phyloP scores from a whole-genome alignment of 2,797 vertebrate species.

The Microctenopoma stevenorrisi region DNA sequence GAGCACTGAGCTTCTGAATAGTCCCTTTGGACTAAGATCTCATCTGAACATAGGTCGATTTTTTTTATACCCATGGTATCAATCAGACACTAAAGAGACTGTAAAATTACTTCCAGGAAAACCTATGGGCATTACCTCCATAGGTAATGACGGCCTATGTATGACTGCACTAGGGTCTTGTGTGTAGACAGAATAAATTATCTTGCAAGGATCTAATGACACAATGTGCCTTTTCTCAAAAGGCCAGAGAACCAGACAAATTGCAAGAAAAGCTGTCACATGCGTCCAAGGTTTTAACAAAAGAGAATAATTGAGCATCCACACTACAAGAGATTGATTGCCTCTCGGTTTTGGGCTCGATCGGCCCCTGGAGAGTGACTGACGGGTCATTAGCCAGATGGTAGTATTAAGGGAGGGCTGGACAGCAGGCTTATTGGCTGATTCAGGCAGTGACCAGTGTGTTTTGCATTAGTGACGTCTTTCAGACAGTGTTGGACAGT shows the following conservation, averaged over 20 bases:
- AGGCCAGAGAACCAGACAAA: constrained; percentile 30
- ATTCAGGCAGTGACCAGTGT: constrained; percentile 52
- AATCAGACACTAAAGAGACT: constrained; percentile 26
- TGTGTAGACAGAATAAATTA: constrained; percentile 31
- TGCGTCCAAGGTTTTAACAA: constrained; percentile 56
- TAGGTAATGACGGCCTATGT: too few relatives aligned
- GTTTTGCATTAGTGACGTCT: constrained; percentile 51
- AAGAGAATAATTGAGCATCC: constrained; percentile 65
- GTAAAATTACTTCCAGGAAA: constrained; percentile 33
- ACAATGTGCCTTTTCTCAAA: constrained; percentile 24
- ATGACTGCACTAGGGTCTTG: constrained; percentile 11
- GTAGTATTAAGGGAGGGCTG: constrained; percentile 64
- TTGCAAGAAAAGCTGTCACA: constrained; percentile 44
- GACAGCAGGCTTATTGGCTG: constrained; percentile 55
- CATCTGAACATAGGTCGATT: constrained; percentile 30
- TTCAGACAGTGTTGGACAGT: constrained; percentile 39
- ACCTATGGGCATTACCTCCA: constrained; percentile 30
- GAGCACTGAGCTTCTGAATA: constrained; percentile 10
- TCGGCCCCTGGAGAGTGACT: constrained; percentile 69
- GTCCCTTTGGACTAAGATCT: constrained; percentile 24
- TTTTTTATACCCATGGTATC: constrained; percentile 20
- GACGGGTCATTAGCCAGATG: constrained; percentile 84
- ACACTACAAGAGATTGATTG: constrained; percentile 71
- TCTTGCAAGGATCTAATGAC: constrained; percentile 11
- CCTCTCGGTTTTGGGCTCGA: constrained; percentile 64